Percentiles rank a stretch among this genome's conserved stretches.
These are phyloP conservation scores for Eupeodes corollae DNA, from an alignment of 1,140 invertebrate species.

Conservation along the genomic window DNA sequence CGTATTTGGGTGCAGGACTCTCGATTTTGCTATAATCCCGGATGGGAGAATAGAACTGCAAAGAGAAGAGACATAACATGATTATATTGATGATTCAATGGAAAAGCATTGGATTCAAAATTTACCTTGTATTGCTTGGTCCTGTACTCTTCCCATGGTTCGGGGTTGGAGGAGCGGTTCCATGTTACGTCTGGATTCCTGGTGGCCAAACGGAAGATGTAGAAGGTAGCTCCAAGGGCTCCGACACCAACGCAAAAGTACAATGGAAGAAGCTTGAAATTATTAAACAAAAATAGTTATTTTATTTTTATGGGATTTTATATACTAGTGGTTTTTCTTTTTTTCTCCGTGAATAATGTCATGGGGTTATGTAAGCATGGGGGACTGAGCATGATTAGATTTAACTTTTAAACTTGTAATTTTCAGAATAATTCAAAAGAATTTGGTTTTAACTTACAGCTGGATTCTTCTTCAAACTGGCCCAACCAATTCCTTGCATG, in stretches of 20 bases:
- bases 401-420: not conserved
- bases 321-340: not conserved
- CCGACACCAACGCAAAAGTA: slow-evolving; percentile 60
- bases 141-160: slow-evolving; percentile 68
- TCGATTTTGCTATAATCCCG: slow-evolving; percentile 50
- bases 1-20: slow-evolving; percentile 53
- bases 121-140: slow-evolving; percentile 72
- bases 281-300: slow-evolving; percentile 14
- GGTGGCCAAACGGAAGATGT: slow-evolving; percentile 54
- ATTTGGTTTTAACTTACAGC: slow-evolving; percentile 40
- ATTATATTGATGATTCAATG: not conserved
- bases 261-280: slow-evolving; percentile 61
- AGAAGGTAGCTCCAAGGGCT: slow-evolving; percentile 45
- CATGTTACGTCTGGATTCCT: slow-evolving; percentile 70
- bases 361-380: not conserved
- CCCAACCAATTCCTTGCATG: slow-evolving; percentile 43
- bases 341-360: slow-evolving; percentile 3
- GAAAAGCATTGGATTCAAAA: not conserved
- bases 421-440: not conserved
- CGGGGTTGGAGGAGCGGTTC: slow-evolving; percentile 55
- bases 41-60: slow-evolving; percentile 54
- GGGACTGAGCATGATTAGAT: not conserved
- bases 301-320: slow-evolving; percentile 4
- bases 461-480: slow-evolving; percentile 48
- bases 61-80: slow-evolving; percentile 27